Base-by-base conservation (phyloP, 2,113 vertebrate genomes). In the Elachura formosa region DNA sequence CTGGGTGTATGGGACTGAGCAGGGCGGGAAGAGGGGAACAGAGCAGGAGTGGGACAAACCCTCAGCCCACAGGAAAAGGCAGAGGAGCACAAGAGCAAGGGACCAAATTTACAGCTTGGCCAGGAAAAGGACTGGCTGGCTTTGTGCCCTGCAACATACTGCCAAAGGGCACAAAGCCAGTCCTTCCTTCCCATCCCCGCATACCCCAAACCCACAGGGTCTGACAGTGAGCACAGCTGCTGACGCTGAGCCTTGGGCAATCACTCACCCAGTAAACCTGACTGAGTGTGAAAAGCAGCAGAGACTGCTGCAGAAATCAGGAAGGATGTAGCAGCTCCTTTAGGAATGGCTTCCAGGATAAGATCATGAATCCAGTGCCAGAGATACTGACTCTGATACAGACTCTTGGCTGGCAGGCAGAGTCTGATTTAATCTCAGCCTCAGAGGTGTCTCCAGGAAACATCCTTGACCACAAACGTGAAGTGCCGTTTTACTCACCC, bases 241-340 rank as follows among this genome's bases (percentile, higher is more conserved):
- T 76, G 83, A 59, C 0, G 0, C 67, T 41, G 61, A 88, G 67
- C 62, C 80, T 73, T 0, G 0, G 40, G 63, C 54, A 86, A 24
- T 26, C 0, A 0, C 33, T 52, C 28, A 36, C 28, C 21, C 19
- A 14, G 19, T 68, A 80, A 86, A 80, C 26, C 40, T 1, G 0
- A n/a, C 11, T 8, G 43, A 86, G 34, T 4, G n/a, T 41, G 66
- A 68, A 51, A 85, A 86, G 28, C 54, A 84, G 78, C 49, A 73
- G 48, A 75, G 26, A 31, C 38, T 73, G n/a, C 80, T 66, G 59
- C 72, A 83, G 41, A 51, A 64, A 31, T 33, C 56, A 45, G 49
- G 10, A 82, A 24, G 40, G 36, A 79, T 4, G 1, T 2, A 3
- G 14, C 40, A 88, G 46, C 25, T 79, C 46, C 17, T 5, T 5